phyloP scores from a whole-genome alignment of 2,888 invertebrate genomes.

The Drosophila meridiana region DNA sequence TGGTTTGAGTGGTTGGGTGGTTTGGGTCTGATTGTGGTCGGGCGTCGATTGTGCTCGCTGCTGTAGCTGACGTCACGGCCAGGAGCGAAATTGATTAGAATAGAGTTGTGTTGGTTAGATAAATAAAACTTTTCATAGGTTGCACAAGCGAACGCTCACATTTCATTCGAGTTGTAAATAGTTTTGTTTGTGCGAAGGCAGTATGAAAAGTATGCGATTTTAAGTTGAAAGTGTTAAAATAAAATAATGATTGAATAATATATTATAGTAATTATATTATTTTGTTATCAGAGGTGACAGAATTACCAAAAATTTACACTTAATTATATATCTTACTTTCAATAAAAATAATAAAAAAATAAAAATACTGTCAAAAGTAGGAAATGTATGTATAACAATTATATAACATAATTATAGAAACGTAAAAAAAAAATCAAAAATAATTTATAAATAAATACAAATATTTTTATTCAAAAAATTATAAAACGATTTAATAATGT shows the following conservation, averaged over 20 bases:
- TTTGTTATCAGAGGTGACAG: too few relatives aligned
- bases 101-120: background rate
- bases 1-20: background rate
- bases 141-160: background rate
- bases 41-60: constrained; percentile 13
- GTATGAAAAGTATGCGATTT: background rate
- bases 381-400: too few relatives aligned
- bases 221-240: too few relatives aligned
- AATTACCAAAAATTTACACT: too few relatives aligned
- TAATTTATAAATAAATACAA: too few relatives aligned
- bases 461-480: too few relatives aligned
- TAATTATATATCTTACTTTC: too few relatives aligned
- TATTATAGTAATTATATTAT: background rate
- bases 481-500: too few relatives aligned
- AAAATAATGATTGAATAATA: background rate
- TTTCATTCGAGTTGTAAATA: background rate
- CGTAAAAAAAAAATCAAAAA: too few relatives aligned
- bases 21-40: background rate
- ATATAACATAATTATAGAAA: too few relatives aligned
- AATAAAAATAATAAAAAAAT: too few relatives aligned
- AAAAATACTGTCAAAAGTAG: too few relatives aligned
- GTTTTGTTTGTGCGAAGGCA: background rate
- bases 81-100: constrained; percentile 34
- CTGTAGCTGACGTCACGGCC: constrained; percentile 44
- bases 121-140: constrained; percentile 9